A percentile compares a stretch with the other conserved stretches of the same genome.
Evolutionary conservation across 2,888 invertebrate species (phyloP).

Genomic region (Apotomis capreana): DNA sequence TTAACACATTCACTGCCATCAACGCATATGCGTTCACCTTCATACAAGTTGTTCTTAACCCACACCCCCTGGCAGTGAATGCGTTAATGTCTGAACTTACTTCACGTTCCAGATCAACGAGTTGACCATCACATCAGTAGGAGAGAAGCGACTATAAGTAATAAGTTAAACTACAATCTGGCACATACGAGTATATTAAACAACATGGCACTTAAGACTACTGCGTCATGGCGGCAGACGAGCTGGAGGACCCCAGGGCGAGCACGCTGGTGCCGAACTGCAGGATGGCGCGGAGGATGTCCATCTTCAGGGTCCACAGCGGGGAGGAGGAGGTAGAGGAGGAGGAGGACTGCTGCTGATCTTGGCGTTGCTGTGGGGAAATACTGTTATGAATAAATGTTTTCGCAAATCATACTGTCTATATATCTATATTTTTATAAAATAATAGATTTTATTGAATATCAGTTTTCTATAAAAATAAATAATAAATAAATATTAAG

Average conservation of each 20-base stretch:
- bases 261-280: constrained; percentile 68
- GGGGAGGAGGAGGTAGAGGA: constrained; percentile 51
- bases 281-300: constrained; percentile 65
- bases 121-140: constrained; percentile 61
- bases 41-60: no score
- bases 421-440: no score
- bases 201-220: constrained; percentile 46
- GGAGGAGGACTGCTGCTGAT: constrained; percentile 41
- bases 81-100: no score
- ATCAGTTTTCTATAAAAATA: no score
- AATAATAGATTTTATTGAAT: no score
- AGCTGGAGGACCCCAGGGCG: constrained; percentile 63
- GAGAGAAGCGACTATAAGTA: constrained; percentile 57
- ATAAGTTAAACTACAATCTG: background rate
- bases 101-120: constrained; percentile 64
- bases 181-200: constrained; percentile 24
- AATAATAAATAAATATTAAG: no score
- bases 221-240: constrained; percentile 50
- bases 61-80: no score
- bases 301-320: constrained; percentile 68
- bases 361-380: background rate
- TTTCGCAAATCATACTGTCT: no score
- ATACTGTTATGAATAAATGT: background rate
- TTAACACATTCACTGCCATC: no score
- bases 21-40: no score